Evolutionary conservation across 2,797 vertebrate genomes (phyloP), one percentile per base, ranked within the genome.

Genomic region (Clarias pachynema): DNA sequence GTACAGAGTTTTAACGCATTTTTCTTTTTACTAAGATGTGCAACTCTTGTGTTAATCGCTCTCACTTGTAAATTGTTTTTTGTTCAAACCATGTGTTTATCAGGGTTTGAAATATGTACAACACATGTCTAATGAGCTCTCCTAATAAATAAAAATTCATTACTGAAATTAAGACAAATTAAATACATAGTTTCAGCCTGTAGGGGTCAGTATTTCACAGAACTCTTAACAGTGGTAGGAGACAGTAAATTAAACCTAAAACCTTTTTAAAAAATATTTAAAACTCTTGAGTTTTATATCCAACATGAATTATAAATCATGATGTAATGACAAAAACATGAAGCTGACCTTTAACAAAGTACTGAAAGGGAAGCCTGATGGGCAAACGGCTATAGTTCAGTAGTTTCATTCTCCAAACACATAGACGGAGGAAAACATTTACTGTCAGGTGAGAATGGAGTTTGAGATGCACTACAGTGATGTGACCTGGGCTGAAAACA

Each of bases 11-110:
- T 86, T 31, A 72, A 26, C 9, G 34, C 75, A 57, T 62, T 80
- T 34, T 53, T 74, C 26, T 85, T 81, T 15, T 18, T 16, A 26
- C 34, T 37, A 72, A 40, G 60, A 83, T 69, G 40, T 37, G 22
- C 34, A 84, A 66, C 15, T 68, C 26, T 78, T 68, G 57, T 82
- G 5, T 57, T 82, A 6, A 29, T 57, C 20, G 40, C n/a, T 75
- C 70, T 75, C 85, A 37, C 72, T 57, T 66, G 80, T 82, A 68
- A 40, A 16, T 82, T 14, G 12, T 20, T n/a, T 78, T 83, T 86
- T 60, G 34, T 57, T 82, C 60, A 12, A 62, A 9, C 4, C 49
- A 16, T 26, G 80, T 68, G 72, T 77, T 22, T 18, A 18, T 18
- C 29, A 26, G 44, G 24, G 18, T 16, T 74, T 31, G 4, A 9